phyloP scores from a whole-genome alignment of 2,888 invertebrate species.

The Leucania comma region DNA sequence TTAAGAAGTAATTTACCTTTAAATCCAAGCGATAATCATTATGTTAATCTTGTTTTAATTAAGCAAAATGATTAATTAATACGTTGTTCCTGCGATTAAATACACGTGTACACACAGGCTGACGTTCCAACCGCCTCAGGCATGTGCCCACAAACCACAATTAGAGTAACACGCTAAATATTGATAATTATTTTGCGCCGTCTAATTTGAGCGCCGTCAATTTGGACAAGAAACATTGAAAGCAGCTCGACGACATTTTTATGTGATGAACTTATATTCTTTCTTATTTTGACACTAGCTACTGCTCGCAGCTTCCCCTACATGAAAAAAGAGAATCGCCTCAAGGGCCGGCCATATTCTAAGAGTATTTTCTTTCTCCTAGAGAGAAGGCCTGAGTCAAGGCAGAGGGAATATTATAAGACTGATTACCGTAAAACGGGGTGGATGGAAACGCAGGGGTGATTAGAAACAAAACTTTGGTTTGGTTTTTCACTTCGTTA shows the following conservation, averaged over 20 bases:
- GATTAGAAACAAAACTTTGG: too few relatives aligned
- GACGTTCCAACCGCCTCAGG: conserved; percentile 66
- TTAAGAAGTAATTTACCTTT: conserved; percentile 51
- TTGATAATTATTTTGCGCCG: conserved; percentile 77
- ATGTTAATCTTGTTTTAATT: conserved; percentile 64
- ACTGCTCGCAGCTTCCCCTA: too few relatives aligned
- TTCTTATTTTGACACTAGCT: conserved; percentile 47
- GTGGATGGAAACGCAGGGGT: too few relatives aligned
- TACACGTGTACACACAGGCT: conserved; percentile 56
- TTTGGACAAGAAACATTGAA: conserved; percentile 70
- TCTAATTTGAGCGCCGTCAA: conserved; percentile 73
- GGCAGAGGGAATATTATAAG: too few relatives aligned
- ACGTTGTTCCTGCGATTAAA: conserved; percentile 59
- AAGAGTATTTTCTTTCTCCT: too few relatives aligned
- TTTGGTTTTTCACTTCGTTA: too few relatives aligned
- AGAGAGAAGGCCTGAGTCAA: too few relatives aligned
- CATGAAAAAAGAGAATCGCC: too few relatives aligned
- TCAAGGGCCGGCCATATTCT: too few relatives aligned
- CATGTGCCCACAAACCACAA: conserved; percentile 66
- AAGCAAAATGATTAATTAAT: conserved; percentile 65
- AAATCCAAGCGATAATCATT: conserved; percentile 55
- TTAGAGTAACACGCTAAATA: conserved; percentile 79
- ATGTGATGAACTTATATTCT: conserved; percentile 61
- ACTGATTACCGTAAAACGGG: too few relatives aligned
- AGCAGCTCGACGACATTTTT: conserved; percentile 58